A percentile compares a stretch with the other conserved stretches of the same genome.
These are phyloP conservation scores for Alviniconcha strummeri DNA, from an alignment of 2,888 invertebrate species.

Conservation along the genomic window DNA sequence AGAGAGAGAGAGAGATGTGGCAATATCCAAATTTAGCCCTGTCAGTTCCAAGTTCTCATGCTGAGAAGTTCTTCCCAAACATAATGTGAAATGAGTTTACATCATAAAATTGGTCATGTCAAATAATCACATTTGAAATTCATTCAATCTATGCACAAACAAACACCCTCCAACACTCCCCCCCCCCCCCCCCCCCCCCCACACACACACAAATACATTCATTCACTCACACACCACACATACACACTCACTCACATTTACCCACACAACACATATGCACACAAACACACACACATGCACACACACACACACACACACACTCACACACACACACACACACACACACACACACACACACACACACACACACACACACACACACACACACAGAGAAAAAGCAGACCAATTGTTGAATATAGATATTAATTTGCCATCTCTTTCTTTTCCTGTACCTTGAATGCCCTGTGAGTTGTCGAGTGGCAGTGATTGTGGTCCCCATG, in stretches of 20 bases:
- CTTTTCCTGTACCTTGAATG: slow-evolving; percentile 82
- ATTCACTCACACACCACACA: background rate
- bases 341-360: background rate
- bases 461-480: slow-evolving; percentile 97
- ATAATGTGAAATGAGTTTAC: too few relatives aligned
- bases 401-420: too few relatives aligned
- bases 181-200: too few relatives aligned
- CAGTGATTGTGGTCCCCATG: slow-evolving; percentile 79
- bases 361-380: background rate
- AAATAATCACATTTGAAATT: too few relatives aligned
- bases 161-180: too few relatives aligned
- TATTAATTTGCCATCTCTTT: too few relatives aligned
- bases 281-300: background rate
- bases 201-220: background rate
- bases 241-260: background rate
- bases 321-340: background rate
- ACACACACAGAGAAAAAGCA: background rate
- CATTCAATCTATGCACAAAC: too few relatives aligned
- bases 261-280: background rate
- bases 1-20: background rate
- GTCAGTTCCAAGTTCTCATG: too few relatives aligned
- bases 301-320: background rate
- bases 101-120: too few relatives aligned
- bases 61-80: too few relatives aligned
- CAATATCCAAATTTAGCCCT: background rate